Percentiles rank a stretch among this genome's conserved stretches.
Conservation (phyloP, 1,140 invertebrate species). For the Drosophila dunni region DNA sequence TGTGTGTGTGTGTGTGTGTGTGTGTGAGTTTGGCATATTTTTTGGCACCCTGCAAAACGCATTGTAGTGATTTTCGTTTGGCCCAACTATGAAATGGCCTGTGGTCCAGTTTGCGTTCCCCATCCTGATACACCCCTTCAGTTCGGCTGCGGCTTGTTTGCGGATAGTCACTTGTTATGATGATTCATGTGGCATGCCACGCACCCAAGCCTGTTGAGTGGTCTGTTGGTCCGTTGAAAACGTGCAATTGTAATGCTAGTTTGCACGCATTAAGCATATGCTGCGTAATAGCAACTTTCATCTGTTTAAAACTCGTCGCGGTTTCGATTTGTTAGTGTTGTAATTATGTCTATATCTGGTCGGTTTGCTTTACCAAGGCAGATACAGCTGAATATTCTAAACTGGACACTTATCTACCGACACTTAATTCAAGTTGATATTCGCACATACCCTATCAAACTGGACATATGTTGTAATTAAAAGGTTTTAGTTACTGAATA, state of each 20-base stretch:
- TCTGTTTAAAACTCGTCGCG: constrained; percentile 8
- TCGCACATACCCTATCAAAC: no score
- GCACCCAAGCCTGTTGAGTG: constrained; percentile 60
- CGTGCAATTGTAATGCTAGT: constrained; percentile 76
- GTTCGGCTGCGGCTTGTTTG: constrained; percentile 48
- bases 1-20: no score
- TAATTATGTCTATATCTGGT: constrained; percentile 15
- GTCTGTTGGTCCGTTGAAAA: constrained; percentile 55
- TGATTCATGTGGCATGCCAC: constrained; percentile 72
- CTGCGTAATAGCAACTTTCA: constrained; percentile 38
- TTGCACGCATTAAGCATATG: constrained; percentile 54
- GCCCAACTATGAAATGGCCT: constrained; percentile 72
- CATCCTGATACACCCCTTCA: not conserved
- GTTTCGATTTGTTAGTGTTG: not conserved
- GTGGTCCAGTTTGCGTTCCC: constrained; percentile 28
- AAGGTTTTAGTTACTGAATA: no score
- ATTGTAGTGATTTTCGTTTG: constrained; percentile 54
- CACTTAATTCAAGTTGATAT: no score
- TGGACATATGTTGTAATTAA: no score
- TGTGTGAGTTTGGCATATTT: constrained; percentile 67
- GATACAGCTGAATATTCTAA: no score
- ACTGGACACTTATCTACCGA: no score
- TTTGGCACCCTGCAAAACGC: constrained; percentile 61
- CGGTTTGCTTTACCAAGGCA: constrained; percentile 21
- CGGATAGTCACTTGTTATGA: constrained; percentile 68